These are phyloP conservation scores for Synanthedon tipuliformis DNA, from an alignment of 2,888 invertebrate genomes.

Conservation along the genomic window DNA sequence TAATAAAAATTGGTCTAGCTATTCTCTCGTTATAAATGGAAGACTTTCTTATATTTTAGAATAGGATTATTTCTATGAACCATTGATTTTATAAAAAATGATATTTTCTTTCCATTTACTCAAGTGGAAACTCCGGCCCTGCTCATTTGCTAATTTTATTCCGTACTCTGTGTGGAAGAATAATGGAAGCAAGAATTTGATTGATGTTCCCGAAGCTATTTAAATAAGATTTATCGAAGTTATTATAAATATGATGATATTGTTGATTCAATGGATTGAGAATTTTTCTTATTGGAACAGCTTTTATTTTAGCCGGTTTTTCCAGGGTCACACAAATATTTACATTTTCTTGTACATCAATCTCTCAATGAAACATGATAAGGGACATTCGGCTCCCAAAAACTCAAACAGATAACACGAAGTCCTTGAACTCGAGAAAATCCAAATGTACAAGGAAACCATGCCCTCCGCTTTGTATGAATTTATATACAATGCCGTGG, in stretches of 20 bases:
- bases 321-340: neutral
- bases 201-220: neutral
- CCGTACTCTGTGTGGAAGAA: neutral
- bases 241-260: neutral
- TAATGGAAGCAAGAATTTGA: neutral
- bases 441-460: slow-evolving; percentile 64
- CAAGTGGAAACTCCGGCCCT: neutral
- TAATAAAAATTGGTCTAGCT: too few species aligned
- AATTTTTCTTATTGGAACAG: too few species aligned
- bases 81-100: neutral
- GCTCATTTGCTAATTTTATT: neutral
- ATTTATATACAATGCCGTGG: slow-evolving; percentile 61
- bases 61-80: neutral
- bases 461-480: slow-evolving; percentile 46
- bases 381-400: slow-evolving; percentile 27
- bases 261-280: neutral
- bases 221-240: neutral
- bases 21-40: too few species aligned
- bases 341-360: slow-evolving; percentile 6
- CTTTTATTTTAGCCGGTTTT: neutral
- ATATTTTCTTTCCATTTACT: neutral
- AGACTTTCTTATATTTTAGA: too few species aligned
- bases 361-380: slow-evolving; percentile 18
- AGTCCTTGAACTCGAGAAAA: slow-evolving; percentile 68
- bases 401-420: slow-evolving; percentile 52